Evolutionary conservation across 2,888 invertebrate species (phyloP).

Genomic region (Cataglyphis livida): DNA sequence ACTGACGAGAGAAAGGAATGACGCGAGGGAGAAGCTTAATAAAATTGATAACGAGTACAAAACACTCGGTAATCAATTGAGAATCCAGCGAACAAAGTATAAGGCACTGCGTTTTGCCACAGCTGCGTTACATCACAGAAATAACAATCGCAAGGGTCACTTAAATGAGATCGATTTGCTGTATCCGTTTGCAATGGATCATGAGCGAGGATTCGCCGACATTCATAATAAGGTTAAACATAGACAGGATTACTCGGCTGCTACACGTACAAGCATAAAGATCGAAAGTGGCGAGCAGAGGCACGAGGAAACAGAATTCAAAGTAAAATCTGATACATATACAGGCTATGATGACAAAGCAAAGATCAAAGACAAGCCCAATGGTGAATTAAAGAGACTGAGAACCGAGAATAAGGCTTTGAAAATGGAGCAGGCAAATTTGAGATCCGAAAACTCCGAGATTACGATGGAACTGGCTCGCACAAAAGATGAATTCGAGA

Average conservation of each 20-base stretch:
- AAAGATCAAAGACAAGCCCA: slow-evolving; percentile 40
- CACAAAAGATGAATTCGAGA: slow-evolving; percentile 47
- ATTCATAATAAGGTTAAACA: not conserved
- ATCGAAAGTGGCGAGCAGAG: slow-evolving; percentile 17
- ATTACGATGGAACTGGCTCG: slow-evolving; percentile 47
- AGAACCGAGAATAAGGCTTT: slow-evolving; percentile 63
- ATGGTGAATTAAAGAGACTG: slow-evolving; percentile 46
- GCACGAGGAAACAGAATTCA: slow-evolving; percentile 25
- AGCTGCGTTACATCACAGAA: slow-evolving; percentile 39
- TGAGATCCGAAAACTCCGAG: slow-evolving; percentile 54
- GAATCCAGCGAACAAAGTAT: slow-evolving; percentile 44
- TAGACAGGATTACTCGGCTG: slow-evolving; percentile 2
- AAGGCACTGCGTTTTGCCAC: slow-evolving; percentile 41
- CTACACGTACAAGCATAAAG: slow-evolving; percentile 4
- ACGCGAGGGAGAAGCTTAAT: slow-evolving; percentile 46
- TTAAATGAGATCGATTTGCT: slow-evolving; percentile 14
- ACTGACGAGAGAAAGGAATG: slow-evolving; percentile 53
- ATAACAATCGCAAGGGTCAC: slow-evolving; percentile 18
- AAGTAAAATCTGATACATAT: slow-evolving; percentile 40
- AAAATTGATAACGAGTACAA: slow-evolving; percentile 53
- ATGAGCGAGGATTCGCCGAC: slow-evolving; percentile 25
- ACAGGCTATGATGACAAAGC: not conserved
- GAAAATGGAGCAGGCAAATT: slow-evolving; percentile 60
- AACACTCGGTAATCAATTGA: slow-evolving; percentile 54
- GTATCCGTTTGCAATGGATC: slow-evolving; percentile 13